A percentile compares a stretch with the other conserved stretches of the same genome.
Evolutionary conservation across 1,140 invertebrate genomes (phyloP).

Genomic region (Aporrectodea caliginosa): DNA sequence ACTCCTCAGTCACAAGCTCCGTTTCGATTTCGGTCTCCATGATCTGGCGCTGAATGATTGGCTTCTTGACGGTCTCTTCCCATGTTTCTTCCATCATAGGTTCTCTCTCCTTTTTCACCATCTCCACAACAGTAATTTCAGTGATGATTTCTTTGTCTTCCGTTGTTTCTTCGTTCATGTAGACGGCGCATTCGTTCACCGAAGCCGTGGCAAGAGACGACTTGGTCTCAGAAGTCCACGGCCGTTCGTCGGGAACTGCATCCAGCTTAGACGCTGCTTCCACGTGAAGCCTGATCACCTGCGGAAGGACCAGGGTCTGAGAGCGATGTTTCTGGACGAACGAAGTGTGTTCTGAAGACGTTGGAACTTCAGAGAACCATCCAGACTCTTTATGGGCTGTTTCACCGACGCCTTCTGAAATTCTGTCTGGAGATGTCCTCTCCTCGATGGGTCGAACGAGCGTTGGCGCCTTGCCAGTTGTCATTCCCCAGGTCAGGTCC

Average conservation of each 20-base stretch:
- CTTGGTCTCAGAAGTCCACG: neutral
- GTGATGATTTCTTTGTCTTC: neutral
- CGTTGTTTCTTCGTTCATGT: neutral
- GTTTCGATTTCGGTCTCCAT: neutral
- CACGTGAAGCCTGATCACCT: neutral
- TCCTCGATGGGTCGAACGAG: neutral
- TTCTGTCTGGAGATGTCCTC: neutral
- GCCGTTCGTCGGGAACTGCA: neutral
- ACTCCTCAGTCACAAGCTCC: slow-evolving; percentile 17
- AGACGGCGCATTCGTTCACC: neutral
- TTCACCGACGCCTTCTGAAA: neutral
- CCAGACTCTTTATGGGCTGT: neutral
- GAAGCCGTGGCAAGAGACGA: neutral
- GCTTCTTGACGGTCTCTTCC: neutral
- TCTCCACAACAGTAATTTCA: neutral
- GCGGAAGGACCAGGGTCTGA: neutral
- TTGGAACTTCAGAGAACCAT: neutral
- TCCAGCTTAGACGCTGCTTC: neutral
- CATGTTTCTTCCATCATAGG: neutral
- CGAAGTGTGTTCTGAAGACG: neutral
- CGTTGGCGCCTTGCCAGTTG: neutral
- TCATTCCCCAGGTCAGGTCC: neutral
- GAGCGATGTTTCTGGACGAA: neutral
- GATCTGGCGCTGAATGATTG: neutral
- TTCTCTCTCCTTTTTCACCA: neutral